Evolutionary conservation across 2,888 invertebrate species (phyloP).

Genomic region (Teinopalpus imperialis): DNA sequence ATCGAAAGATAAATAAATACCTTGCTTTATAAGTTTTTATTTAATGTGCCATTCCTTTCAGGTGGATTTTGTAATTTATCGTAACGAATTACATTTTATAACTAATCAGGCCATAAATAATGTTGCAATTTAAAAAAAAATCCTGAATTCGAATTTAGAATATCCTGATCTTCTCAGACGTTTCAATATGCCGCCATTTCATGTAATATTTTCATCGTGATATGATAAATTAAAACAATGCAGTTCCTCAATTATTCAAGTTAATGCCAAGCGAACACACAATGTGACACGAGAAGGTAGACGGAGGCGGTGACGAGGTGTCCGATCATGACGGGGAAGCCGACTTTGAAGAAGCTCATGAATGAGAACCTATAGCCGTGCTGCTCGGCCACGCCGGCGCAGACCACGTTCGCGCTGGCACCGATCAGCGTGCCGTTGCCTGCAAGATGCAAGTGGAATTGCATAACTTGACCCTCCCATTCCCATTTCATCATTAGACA

Average conservation of each 20-base stretch:
- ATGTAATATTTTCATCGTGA: too few species aligned
- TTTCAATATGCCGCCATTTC: too few species aligned
- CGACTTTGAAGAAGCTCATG: conserved; percentile 91
- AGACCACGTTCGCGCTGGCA: conserved; percentile 95
- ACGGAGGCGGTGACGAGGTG: conserved; percentile 85
- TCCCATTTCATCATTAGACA: too few species aligned
- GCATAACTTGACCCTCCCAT: too few species aligned
- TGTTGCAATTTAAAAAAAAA: too few species aligned
- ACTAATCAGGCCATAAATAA: not conserved
- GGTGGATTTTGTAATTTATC: too few species aligned
- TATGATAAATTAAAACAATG: too few species aligned
- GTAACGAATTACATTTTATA: not conserved
- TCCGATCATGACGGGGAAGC: conserved; percentile 92
- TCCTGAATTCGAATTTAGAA: too few species aligned
- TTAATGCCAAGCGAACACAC: conserved; percentile 85
- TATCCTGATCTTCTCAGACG: too few species aligned
- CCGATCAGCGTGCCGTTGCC: conserved; percentile 96
- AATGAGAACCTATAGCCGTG: conserved; percentile 95
- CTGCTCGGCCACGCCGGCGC: conserved; percentile 95
- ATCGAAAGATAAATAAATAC: not conserved
- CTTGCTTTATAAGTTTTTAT: not conserved
- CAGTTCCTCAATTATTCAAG: too few species aligned
- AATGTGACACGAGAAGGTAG: conserved; percentile 88
- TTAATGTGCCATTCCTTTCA: too few species aligned
- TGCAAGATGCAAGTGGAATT: conserved; percentile 28